Conservation (phyloP, 2,888 invertebrate genomes). For the Megaustenia siamemsis region DNA sequence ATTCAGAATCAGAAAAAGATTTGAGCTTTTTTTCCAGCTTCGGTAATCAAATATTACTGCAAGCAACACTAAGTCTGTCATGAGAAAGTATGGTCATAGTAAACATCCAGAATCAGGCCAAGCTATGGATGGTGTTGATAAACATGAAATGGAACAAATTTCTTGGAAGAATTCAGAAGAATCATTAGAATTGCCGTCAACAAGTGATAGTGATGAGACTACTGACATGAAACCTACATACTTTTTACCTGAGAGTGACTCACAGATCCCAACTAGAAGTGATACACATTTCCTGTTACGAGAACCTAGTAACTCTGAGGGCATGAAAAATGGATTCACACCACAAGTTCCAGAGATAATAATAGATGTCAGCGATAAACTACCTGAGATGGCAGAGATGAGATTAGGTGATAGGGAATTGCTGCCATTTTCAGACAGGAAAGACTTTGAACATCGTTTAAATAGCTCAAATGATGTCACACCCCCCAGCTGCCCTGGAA, state of each 20-base stretch:
- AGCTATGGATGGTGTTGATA: not conserved
- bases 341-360: not conserved
- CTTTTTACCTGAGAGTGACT: not conserved
- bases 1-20: slow-evolving; percentile 19
- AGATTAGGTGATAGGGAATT: not conserved
- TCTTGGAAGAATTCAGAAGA: not conserved
- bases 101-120: not conserved
- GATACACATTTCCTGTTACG: not conserved
- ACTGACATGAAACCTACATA: not conserved
- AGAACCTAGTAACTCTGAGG: not conserved
- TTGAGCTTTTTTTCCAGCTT: slow-evolving; percentile 29
- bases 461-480: not conserved
- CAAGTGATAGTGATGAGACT: not conserved
- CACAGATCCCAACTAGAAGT: not conserved
- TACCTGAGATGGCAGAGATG: not conserved
- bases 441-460: not conserved
- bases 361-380: no score
- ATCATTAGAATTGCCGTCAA: not conserved
- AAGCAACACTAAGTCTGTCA: not conserved
- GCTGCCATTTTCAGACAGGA: not conserved
- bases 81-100: not conserved
- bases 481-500: not conserved
- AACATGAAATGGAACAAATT: not conserved
- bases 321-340: not conserved
- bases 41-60: slow-evolving; percentile 9